phyloP scores from a whole-genome alignment of 1,140 invertebrate genomes.

The Steinernema khuongi region DNA sequence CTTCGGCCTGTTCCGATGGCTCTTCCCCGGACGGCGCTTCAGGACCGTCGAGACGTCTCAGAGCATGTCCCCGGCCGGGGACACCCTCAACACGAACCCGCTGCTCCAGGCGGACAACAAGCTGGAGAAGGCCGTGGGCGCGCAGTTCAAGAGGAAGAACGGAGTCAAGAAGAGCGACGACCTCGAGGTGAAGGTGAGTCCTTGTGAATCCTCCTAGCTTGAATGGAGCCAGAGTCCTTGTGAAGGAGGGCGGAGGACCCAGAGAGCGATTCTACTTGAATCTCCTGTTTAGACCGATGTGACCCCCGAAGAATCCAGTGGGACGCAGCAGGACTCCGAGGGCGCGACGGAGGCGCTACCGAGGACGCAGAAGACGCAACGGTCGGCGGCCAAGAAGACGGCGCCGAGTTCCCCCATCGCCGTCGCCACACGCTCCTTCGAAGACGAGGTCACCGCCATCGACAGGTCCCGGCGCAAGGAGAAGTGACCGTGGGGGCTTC shows the following conservation, averaged over 20 bases:
- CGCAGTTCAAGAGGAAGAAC: too few relatives aligned
- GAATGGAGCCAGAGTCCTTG: too few relatives aligned
- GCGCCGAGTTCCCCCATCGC: neutral
- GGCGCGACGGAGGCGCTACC: too few relatives aligned
- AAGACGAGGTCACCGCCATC: too few relatives aligned
- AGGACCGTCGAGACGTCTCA: neutral
- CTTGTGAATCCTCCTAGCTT: too few relatives aligned
- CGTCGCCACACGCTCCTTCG: too few relatives aligned
- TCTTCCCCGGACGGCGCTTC: neutral
- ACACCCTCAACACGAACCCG: neutral
- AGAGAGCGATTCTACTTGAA: too few relatives aligned
- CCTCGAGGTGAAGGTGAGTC: too few relatives aligned
- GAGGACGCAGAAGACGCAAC: neutral
- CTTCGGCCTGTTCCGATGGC: neutral
- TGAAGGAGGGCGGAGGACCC: too few relatives aligned
- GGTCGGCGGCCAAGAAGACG: neutral
- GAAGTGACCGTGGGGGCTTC: too few relatives aligned
- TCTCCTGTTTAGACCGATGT: neutral
- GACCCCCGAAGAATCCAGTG: neutral
- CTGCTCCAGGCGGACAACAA: neutral
- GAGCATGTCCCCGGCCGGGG: neutral
- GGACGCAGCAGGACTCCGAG: neutral
- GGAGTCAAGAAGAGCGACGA: too few relatives aligned
- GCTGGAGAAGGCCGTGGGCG: neutral
- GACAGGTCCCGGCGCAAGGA: too few relatives aligned